Conservation (phyloP, 2,113 vertebrate genomes). For the Hippocampus zosterae region DNA sequence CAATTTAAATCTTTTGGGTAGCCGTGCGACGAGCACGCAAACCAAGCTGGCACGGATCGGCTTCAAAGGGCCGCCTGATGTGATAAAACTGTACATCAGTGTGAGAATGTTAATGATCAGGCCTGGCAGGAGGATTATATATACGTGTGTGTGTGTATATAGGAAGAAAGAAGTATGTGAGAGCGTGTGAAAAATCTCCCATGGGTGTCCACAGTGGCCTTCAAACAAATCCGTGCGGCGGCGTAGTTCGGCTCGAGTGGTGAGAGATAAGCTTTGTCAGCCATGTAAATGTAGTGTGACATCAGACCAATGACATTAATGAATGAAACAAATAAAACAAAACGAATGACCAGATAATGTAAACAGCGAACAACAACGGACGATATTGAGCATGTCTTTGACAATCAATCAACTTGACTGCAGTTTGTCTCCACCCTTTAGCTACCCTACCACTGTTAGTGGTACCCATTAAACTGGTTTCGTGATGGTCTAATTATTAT, state of each 20-base stretch:
- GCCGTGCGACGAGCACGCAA: constrained; percentile 3
- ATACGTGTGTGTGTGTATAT: constrained; percentile 13
- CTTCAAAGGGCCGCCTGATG: constrained; percentile 57
- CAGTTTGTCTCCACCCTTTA: too few species aligned
- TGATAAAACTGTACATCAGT: constrained; percentile 59
- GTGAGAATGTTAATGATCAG: constrained; percentile 69
- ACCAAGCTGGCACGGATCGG: constrained; percentile 4
- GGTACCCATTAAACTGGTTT: background rate
- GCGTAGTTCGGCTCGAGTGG: background rate
- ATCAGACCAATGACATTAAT: background rate
- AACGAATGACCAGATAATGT: background rate
- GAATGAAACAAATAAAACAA: background rate
- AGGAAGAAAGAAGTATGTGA: constrained; percentile 33
- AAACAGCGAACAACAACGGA: background rate
- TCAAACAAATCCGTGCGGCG: background rate
- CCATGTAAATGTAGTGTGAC: background rate
- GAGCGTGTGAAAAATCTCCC: constrained; percentile 53
- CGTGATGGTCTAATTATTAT: background rate
- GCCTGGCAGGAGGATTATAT: constrained; percentile 48
- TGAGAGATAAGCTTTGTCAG: background rate
- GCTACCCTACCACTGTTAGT: background rate
- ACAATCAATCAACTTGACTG: too few species aligned
- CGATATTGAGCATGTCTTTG: background rate
- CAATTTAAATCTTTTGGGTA: constrained; percentile 18
- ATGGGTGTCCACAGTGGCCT: constrained; percentile 26